These are phyloP conservation scores for Argynnis bischoffii DNA, from an alignment of 2,888 invertebrate genomes.

Conservation along the genomic window DNA sequence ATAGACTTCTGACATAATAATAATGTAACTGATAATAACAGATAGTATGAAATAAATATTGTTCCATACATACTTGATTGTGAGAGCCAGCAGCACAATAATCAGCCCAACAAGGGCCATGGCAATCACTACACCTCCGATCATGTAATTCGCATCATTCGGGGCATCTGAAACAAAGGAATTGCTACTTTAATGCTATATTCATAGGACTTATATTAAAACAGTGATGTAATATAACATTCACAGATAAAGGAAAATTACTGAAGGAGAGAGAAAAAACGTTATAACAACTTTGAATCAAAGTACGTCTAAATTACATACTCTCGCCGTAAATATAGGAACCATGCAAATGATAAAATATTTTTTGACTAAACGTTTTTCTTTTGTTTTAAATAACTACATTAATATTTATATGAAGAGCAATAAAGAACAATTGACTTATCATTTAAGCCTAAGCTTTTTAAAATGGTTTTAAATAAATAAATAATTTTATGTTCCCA, in stretches of 20 bases:
- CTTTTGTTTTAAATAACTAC: no score
- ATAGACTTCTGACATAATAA: no score
- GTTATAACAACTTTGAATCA: not conserved
- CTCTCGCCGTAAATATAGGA: not conserved
- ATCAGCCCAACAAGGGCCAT: slow-evolving; percentile 91
- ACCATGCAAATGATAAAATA: no score
- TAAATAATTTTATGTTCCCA: no score
- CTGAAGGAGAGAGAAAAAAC: not conserved
- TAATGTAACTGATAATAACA: not conserved
- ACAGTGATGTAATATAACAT: slow-evolving; percentile 45
- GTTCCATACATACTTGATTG: slow-evolving; percentile 85
- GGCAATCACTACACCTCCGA: slow-evolving; percentile 91
- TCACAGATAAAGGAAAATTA: not conserved
- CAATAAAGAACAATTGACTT: no score
- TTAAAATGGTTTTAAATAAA: no score
- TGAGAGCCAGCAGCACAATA: slow-evolving; percentile 90
- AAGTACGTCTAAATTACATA: not conserved
- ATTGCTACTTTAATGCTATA: not conserved
- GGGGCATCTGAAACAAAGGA: slow-evolving; percentile 88
- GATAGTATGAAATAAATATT: not conserved
- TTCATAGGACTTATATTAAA: slow-evolving; percentile 16
- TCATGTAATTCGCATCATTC: slow-evolving; percentile 91
- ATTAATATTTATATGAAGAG: no score
- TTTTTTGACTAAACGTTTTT: no score
- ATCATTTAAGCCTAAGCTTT: no score